Percentiles rank a stretch among this genome's conserved stretches.
Conservation (phyloP, 2,113 vertebrate species). For the human (Homo sapiens) region GRCh38 chr1:178609001-178609500, state of each 20-base stretch:
- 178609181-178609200: not conserved
- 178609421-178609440: not conserved
- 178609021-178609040: not conserved
- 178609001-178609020: not conserved
- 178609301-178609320: not conserved
- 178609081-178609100: not conserved
- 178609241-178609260: not conserved
- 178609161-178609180: not conserved
- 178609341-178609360: not conserved
- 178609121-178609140: not conserved
- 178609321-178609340: not conserved
- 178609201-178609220: constrained; percentile 17
- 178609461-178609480: not conserved
- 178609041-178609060: not conserved
- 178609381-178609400: not conserved
- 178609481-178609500: not conserved
- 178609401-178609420: not conserved
- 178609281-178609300: constrained; percentile 13
- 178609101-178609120: not conserved
- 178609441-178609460: too few species aligned
- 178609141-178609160: not conserved
- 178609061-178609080: not conserved
- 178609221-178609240: not conserved
- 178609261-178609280: not conserved
- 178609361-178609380: constrained; percentile 34